A percentile compares a stretch with the other conserved stretches of the same genome.
Evolutionary conservation across 1,140 invertebrate species (phyloP).

Genomic region (Steinernema feltiae): DNA sequence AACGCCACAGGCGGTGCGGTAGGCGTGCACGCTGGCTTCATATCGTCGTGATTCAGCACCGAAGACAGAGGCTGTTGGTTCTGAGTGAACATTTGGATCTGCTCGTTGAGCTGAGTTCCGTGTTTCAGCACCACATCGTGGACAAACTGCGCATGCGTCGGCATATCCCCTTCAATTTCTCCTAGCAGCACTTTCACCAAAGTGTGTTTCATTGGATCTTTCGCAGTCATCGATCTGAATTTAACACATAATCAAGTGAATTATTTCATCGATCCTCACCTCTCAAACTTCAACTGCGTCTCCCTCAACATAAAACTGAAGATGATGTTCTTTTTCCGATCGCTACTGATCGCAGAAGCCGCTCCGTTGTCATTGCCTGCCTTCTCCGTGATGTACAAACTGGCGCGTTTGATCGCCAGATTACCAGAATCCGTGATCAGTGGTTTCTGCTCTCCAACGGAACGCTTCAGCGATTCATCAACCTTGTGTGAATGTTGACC

Average conservation of each 20-base stretch:
- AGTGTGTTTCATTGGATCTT: constrained; percentile 8
- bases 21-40: constrained; percentile 30
- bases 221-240: not conserved
- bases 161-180: constrained; percentile 47
- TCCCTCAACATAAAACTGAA: constrained; percentile 43
- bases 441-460: constrained; percentile 7
- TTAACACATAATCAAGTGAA: not conserved
- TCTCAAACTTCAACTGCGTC: constrained; percentile 8
- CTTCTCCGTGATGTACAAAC: constrained; percentile 41
- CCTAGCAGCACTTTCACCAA: constrained; percentile 25
- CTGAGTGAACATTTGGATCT: constrained; percentile 25
- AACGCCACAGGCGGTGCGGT: constrained; percentile 27
- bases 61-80: constrained; percentile 18
- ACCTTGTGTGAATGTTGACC: constrained; percentile 20
- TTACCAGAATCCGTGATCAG: constrained; percentile 22
- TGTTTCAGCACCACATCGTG: constrained; percentile 47
- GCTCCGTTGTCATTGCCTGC: constrained; percentile 7
- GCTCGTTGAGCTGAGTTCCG: constrained; percentile 21
- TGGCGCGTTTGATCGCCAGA: constrained; percentile 37
- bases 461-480: not conserved
- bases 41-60: not conserved
- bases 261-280: not conserved
- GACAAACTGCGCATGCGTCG: constrained; percentile 51
- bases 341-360: constrained; percentile 18
- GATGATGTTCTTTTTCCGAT: constrained; percentile 43